Percentiles rank a stretch among this genome's conserved stretches.
phyloP scores from a whole-genome alignment of 2,888 invertebrate species.

The Eupeodes luniger region DNA sequence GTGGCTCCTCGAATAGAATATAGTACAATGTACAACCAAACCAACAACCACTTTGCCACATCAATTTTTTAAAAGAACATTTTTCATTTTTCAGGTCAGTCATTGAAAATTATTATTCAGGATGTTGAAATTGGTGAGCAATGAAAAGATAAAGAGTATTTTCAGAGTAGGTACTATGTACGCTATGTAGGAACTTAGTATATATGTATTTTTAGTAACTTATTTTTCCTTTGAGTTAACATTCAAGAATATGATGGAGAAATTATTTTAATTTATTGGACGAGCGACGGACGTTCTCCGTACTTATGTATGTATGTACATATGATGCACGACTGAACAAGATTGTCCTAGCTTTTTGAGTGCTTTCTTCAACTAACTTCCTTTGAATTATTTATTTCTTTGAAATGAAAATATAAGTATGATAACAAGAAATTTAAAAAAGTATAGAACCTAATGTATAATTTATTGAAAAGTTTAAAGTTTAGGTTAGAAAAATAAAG shows the following conservation, averaged over 20 bases:
- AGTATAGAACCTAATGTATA: neutral
- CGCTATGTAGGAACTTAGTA: neutral
- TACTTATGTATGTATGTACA: neutral
- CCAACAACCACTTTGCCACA: conserved; percentile 46
- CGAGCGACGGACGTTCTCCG: conserved; percentile 21
- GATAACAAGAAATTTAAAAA: neutral
- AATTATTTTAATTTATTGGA: conserved; percentile 66
- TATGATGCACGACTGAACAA: conserved; percentile 21
- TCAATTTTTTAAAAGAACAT: conserved; percentile 49
- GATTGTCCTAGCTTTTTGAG: conserved; percentile 39
- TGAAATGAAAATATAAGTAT: conserved; percentile 2
- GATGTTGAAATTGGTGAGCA: conserved; percentile 30
- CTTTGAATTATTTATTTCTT: conserved; percentile 1
- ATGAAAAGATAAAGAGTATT: conserved; percentile 16
- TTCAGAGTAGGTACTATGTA: no score
- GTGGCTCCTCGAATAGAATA: no score
- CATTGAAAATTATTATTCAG: conserved; percentile 59
- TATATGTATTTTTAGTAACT: neutral
- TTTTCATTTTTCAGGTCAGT: conserved; percentile 32
- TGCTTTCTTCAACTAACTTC: neutral
- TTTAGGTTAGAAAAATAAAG: neutral
- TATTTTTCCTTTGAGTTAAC: conserved; percentile 36
- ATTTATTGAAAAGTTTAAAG: neutral
- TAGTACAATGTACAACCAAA: neutral
- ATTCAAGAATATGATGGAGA: conserved; percentile 30